Evolutionary conservation across 1,140 invertebrate genomes (phyloP), one percentile per base, ranked within the genome.

Genomic region (Mya arenaria): DNA sequence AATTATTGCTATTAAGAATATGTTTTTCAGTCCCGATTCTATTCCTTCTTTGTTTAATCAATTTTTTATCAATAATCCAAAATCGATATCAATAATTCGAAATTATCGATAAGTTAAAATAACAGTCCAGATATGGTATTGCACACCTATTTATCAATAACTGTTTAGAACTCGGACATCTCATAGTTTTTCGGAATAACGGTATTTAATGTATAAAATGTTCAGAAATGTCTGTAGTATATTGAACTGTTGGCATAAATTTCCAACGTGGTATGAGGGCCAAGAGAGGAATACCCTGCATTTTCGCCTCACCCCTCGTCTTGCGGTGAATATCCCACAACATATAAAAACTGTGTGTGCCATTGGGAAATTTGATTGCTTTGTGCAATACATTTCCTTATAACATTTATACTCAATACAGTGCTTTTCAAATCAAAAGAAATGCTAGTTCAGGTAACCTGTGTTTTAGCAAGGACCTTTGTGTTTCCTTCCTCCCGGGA

Each of bases 391-490:
- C 10, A 13, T 19, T 48, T 48, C 41, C 41, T 48, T n/a, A n/a
- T 13, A 48, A 48, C 41, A 48, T 48, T 48, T 10, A 48, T 13
- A 48, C 19, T 13, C 19, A 13, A 48, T 19, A 48, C 10, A 48
- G 10, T 48, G 10, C 19, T 48, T 48, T 48, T 48, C 19, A 48
- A 19, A 23, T 62, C 28, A 17, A 62, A 30, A n/a, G 2, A 23
- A 62, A 23, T 62, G 19, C 56, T 23, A 17, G 19, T 8, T 17
- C n/a, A 28, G 30, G 0, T 5, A 32, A 89, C 88, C 89, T 89
- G 86, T 25, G 86, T 74, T 78, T 89, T 88, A 30, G 87, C 88
- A 13, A 89, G 68, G 13, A 80, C 79, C 56, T 88, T 87, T 48
- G 88, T 90, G 60, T 90, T 88, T 60, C 85, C 88, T 44, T 84